Evolutionary conservation across 2,797 vertebrate species (phyloP), one percentile per base, ranked within the genome.

Genomic region (Perodicticus potto): DNA sequence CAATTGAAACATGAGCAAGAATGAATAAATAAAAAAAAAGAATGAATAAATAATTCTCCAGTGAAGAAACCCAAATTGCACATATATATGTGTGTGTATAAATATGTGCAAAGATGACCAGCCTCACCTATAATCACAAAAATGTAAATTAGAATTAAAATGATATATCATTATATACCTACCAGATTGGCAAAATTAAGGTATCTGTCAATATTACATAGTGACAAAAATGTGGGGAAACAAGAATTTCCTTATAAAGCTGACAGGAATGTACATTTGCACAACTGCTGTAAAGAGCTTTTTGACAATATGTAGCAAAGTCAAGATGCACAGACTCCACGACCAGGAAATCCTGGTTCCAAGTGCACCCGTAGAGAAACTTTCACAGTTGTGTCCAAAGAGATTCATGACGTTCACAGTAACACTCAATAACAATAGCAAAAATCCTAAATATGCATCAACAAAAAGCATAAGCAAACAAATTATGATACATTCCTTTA

Each of bases 21-120:
- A 85, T 67, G 32, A 89, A 92, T n/a, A 69, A 86, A 25, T 69
- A 87, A 85, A n/a, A n/a, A n/a, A n/a, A n/a, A 89, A 43, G 59
- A 90, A 85, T 67, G 32, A 89, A 92, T n/a, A 69, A 86, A 25
- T 69, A 87, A 85, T 69, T 72, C 61, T 63, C 53, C 67, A 37
- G 69, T 74, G n/a, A 80, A 32, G 57, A 77, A 89, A n/a, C 37
- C 34, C 29, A 49, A 29, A 74, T 29, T 80, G 37, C 61, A 72
- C 40, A 49, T 25, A n/a, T 59, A 22, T 53, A 53, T 53, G 49
- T 53, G 49, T 53, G 14, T 53, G 14, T 53, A 53, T 53, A 12
- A 14, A 53, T 6, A 22, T 37, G 7, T 53, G 34, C 43, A 65
- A 53, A 83, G 25, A 77, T 87, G 61, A 72, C 13, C n/a, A 34